These are phyloP conservation scores for Chaetops frenatus DNA, from an alignment of 2,113 vertebrate genomes.

Conservation along the genomic window DNA sequence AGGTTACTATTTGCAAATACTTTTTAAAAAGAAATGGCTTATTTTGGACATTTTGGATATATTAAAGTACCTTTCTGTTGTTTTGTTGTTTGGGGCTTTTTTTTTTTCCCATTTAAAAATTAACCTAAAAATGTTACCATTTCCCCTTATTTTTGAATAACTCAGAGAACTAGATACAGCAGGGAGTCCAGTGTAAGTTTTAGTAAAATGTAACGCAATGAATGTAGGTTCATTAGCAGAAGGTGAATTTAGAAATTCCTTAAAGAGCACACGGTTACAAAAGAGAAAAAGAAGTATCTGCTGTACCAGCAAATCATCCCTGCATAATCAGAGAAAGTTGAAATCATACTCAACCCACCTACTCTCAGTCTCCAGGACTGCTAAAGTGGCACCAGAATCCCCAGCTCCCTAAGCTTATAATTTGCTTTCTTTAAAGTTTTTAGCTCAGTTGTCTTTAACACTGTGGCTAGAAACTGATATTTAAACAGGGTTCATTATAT, in stretches of 20 bases:
- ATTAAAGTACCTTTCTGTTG: not conserved
- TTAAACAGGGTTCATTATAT: constrained; percentile 7
- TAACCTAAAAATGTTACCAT: not conserved
- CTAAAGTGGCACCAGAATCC: constrained; percentile 22
- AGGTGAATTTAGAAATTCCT: not conserved
- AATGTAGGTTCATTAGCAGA: not conserved
- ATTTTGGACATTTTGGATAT: not conserved
- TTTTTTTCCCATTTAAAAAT: not conserved
- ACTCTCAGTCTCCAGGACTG: not conserved
- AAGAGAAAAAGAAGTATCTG: not conserved
- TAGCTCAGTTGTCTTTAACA: not conserved
- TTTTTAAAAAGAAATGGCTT: not conserved
- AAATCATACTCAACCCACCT: not conserved
- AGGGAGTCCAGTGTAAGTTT: not conserved
- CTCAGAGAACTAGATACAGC: not conserved
- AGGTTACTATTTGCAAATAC: not conserved
- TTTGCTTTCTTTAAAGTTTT: not conserved
- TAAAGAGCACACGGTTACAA: not conserved
- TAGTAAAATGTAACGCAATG: not conserved
- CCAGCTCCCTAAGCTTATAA: constrained; percentile 20
- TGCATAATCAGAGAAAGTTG: not conserved
- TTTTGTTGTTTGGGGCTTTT: not conserved
- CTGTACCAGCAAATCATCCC: not conserved
- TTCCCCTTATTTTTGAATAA: not conserved
- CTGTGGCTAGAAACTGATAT: not conserved